Evolutionary conservation across 2,888 invertebrate genomes (phyloP).

Genomic region (Anthrax anthrax): DNA sequence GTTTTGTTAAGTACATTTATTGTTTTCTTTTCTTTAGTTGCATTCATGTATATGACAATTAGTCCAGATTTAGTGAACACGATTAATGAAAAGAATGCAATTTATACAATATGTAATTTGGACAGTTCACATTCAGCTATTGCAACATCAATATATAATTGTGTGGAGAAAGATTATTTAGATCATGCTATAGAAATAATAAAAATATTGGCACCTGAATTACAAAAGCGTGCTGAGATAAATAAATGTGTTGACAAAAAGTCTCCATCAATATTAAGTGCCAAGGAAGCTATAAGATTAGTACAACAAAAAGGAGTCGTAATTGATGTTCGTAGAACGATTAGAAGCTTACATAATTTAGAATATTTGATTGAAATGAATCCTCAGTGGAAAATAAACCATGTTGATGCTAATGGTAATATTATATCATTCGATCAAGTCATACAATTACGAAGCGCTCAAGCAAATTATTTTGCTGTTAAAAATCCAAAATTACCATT

Average conservation of each 20-base stretch:
- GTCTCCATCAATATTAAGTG: slow-evolving; percentile 43
- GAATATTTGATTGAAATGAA: slow-evolving; percentile 54
- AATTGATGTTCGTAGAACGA: slow-evolving; percentile 32
- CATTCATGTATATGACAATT: slow-evolving; percentile 51
- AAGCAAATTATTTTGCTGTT: slow-evolving; percentile 21
- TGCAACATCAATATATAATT: slow-evolving; percentile 45
- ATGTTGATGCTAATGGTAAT: slow-evolving; percentile 37
- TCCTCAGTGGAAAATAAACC: slow-evolving; percentile 56
- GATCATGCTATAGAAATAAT: slow-evolving; percentile 47
- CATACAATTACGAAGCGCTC: slow-evolving; percentile 23
- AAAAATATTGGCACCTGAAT: slow-evolving; percentile 48
- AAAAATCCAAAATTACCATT: slow-evolving; percentile 28
- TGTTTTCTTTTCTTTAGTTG: slow-evolving; percentile 50
- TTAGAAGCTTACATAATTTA: slow-evolving; percentile 46
- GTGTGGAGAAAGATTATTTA: slow-evolving; percentile 47
- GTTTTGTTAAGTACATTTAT: slow-evolving; percentile 45
- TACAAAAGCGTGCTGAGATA: slow-evolving; percentile 39
- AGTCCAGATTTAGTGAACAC: slow-evolving; percentile 26
- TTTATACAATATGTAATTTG: slow-evolving; percentile 37
- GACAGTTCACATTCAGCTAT: slow-evolving; percentile 32
- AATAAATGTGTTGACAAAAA: slow-evolving; percentile 28
- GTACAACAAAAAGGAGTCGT: slow-evolving; percentile 24
- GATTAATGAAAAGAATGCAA: slow-evolving; percentile 32
- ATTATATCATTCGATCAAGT: slow-evolving; percentile 36
- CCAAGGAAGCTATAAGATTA: slow-evolving; percentile 46